These are phyloP conservation scores for Dendrolimus punctatus DNA, from an alignment of 1,140 invertebrate species.

Conservation along the genomic window DNA sequence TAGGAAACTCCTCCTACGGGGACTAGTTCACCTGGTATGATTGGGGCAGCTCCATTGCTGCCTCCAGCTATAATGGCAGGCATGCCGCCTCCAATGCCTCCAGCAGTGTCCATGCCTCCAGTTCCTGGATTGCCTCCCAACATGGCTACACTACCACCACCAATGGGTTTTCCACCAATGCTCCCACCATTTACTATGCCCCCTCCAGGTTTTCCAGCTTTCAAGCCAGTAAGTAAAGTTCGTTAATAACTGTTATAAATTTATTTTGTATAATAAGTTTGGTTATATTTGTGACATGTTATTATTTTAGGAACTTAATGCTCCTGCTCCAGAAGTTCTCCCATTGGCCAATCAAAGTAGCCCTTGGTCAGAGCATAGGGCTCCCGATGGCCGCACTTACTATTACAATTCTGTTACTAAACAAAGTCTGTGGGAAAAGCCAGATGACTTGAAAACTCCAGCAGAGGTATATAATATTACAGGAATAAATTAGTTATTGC, in stretches of 20 bases:
- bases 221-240: conserved; percentile 57
- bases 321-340: conserved; percentile 57
- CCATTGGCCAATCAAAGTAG: conserved; percentile 53
- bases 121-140: conserved; percentile 48
- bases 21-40: conserved; percentile 48
- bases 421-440: conserved; percentile 98
- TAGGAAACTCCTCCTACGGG: conserved; percentile 45
- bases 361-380: conserved; percentile 96
- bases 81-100: conserved; percentile 28
- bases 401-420: conserved; percentile 96
- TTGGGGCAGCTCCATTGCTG: conserved; percentile 37
- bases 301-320: conserved; percentile 52
- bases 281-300: not conserved
- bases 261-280: conserved; percentile 1
- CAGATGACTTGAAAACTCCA: conserved; percentile 93
- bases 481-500: too few species aligned
- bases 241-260: not conserved
- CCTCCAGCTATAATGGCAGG: conserved; percentile 29
- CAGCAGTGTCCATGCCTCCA: conserved; percentile 48
- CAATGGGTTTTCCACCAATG: conserved; percentile 78
- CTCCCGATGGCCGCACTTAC: conserved; percentile 95
- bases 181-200: conserved; percentile 84
- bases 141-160: conserved; percentile 69
- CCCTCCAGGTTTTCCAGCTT: conserved; percentile 80
- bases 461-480: conserved; percentile 77